Evolutionary conservation across 2,113 vertebrate species (phyloP).

Genomic region (Ammospiza caudacuta): DNA sequence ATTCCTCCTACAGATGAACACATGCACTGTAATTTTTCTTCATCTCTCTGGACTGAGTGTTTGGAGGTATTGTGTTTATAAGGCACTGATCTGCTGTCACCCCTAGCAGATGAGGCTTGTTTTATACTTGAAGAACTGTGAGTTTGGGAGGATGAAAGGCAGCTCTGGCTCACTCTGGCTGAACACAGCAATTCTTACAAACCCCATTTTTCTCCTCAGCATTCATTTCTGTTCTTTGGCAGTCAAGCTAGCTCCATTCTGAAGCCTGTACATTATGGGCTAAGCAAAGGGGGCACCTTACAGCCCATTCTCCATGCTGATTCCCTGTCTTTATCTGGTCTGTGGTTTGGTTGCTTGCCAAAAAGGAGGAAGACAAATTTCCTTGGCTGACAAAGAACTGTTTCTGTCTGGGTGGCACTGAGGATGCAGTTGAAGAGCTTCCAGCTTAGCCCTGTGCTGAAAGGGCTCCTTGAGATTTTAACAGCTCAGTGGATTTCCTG

Average conservation of each 20-base stretch:
- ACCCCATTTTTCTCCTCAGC: neutral
- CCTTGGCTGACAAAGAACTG: neutral
- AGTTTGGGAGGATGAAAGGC: neutral
- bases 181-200: neutral
- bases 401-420: neutral
- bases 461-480: slow-evolving; percentile 7
- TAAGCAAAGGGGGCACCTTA: neutral
- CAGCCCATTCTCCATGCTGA: neutral
- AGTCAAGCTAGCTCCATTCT: neutral
- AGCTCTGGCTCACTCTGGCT: neutral
- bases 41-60: neutral
- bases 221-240: neutral
- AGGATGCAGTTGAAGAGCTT: neutral
- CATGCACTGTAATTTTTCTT: neutral
- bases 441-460: slow-evolving; percentile 15
- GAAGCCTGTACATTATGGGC: neutral
- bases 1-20: neutral
- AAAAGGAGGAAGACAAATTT: neutral
- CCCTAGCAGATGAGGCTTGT: neutral
- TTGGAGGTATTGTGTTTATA: neutral
- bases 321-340: neutral
- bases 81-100: neutral
- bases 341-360: neutral
- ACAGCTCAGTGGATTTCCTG: neutral
- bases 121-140: neutral